These are phyloP conservation scores for Aplidium turbinatum DNA, from an alignment of 23 tunicate genomes.

Conservation along the genomic window DNA sequence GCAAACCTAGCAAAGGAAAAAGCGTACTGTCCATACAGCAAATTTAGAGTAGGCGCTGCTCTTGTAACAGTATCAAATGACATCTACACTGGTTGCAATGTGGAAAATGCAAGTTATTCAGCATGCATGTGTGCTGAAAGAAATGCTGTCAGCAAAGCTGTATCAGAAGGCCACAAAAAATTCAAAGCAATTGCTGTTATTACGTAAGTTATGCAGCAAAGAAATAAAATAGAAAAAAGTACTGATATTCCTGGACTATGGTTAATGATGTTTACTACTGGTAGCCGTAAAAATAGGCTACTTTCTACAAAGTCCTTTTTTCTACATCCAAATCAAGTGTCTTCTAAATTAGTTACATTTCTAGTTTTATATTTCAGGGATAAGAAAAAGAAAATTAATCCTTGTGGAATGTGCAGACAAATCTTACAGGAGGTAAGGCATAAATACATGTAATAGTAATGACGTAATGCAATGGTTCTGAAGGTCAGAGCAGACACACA, in stretches of 20 bases:
- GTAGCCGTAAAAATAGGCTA: no score
- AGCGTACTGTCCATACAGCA: conserved; percentile 85
- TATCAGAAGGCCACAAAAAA: conserved; percentile 59
- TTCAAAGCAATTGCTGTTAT: conserved; percentile 65
- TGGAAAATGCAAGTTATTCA: conserved; percentile 78
- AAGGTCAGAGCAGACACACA: no score
- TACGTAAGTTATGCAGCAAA: conserved; percentile 58
- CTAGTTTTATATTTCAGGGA: conserved; percentile 42
- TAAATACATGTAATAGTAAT: no score
- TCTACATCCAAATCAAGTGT: no score
- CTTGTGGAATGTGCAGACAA: conserved; percentile 78
- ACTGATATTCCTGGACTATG: not conserved
- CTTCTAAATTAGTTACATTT: no score
- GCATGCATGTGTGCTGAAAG: conserved; percentile 81
- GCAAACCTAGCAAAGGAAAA: conserved; percentile 46
- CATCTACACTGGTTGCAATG: conserved; percentile 83
- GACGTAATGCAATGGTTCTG: no score
- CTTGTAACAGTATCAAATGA: conserved; percentile 46
- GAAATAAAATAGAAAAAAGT: not conserved
- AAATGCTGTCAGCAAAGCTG: conserved; percentile 77
- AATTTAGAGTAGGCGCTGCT: conserved; percentile 88
- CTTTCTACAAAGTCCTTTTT: no score
- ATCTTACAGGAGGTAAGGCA: conserved; percentile 44
- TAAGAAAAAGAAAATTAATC: conserved; percentile 18
- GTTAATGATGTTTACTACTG: not conserved